Conservation (phyloP, 2,888 invertebrate species). For the Dolichomitus sp. region DNA sequence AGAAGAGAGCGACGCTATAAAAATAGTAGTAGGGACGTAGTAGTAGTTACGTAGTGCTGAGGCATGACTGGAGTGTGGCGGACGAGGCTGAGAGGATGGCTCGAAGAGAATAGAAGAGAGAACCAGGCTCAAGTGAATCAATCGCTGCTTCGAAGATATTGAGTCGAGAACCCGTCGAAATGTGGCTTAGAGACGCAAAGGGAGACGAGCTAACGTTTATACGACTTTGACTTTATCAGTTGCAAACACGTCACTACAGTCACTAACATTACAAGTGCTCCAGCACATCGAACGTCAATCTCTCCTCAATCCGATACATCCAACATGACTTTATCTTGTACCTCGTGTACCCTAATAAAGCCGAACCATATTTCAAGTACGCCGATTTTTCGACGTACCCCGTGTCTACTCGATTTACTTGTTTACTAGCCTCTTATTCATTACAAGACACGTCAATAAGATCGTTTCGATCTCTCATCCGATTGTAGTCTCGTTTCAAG, state of each 20-base stretch:
- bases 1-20: neutral
- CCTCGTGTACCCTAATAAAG: neutral
- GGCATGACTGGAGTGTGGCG: constrained; percentile 6
- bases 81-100: neutral
- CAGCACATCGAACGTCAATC: neutral
- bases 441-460: neutral
- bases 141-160: constrained; percentile 17
- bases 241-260: neutral
- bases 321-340: constrained; percentile 8
- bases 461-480: constrained; percentile 10
- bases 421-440: neutral
- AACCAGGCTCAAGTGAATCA: constrained; percentile 7
- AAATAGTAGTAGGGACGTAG: neutral
- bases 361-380: too few relatives aligned
- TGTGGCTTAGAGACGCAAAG: constrained; percentile 5
- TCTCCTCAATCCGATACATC: neutral
- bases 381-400: too few relatives aligned
- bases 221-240: neutral
- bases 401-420: neutral
- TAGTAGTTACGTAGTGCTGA: neutral
- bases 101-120: neutral
- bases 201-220: constrained; percentile 8
- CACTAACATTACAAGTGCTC: neutral
- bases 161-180: constrained; percentile 15
- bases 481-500: neutral